Base-by-base conservation (phyloP, 2,797 vertebrate species). In the Oreochromis grahami region DNA sequence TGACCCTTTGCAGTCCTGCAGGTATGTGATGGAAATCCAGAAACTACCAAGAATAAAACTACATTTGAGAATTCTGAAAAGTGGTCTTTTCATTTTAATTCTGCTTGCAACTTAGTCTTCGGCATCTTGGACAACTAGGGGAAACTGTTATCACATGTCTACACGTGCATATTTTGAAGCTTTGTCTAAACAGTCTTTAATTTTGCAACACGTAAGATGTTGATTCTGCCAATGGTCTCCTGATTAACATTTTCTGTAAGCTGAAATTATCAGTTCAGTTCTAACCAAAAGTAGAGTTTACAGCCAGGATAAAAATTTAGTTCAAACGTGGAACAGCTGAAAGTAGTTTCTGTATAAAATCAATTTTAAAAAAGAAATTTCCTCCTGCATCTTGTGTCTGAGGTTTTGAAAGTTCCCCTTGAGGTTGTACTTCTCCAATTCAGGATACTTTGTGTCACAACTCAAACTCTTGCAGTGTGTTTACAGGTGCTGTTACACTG, bases 21-120 rank as follows among this genome's bases (percentile, higher is more conserved):
- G 92, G 88, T 88, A 87, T 94, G 88, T 92, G 87, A 92, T 90
- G 87, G 86, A 91, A 88, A 80, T 85, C 50, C 70, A 89, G 36
- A 93, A 91, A 87, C 21, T 85, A 91, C 81, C 13, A 78, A 92
- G 87, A 95, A 95, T 95, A 96, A 92, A 95, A 93, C 86, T 93
- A 87, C 88, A 93, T 91, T 93, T 89, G 84, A 91, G 82, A 94
- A 90, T 90, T 86, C 70, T 85, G 82, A 82, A 14, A 34, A 60
- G 6, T 17, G 15, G n/a, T 6, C 56, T 34, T 38, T 70, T 56
- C 8, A 7, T 74, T 91, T 50, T 36, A 24, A 29, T 7, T 8
- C 5, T 12, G 17, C 15, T 2, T 1, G 7, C 7, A 72, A 32
- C 41, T 15, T 29, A 45, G 21, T 72, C 24, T 45, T 4, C 0